phyloP scores from a whole-genome alignment of 2,113 vertebrate species.

The Carassius gibelio region DNA sequence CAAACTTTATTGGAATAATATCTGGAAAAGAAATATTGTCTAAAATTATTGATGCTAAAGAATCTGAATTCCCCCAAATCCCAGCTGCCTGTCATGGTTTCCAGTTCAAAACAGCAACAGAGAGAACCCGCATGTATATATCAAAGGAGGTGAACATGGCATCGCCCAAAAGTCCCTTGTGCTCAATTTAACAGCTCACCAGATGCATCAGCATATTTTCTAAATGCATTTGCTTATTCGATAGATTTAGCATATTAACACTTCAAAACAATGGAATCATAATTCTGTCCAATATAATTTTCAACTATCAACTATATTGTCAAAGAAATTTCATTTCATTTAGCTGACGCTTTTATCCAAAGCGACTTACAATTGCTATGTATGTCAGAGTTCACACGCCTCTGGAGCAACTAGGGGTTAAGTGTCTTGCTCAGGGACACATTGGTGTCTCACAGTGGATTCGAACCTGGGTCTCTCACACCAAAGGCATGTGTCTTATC shows the following conservation, averaged over 20 bases:
- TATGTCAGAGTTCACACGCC: no score
- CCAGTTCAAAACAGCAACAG: background rate
- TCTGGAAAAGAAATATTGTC: constrained; percentile 40
- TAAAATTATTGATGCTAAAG: constrained; percentile 35
- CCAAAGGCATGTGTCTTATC: no score
- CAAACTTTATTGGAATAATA: constrained; percentile 39
- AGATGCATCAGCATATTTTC: constrained; percentile 1
- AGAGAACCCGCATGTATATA: background rate
- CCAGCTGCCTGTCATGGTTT: background rate
- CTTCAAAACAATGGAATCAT: background rate
- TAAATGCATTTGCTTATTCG: background rate
- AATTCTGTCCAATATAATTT: background rate
- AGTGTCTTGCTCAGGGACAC: no score
- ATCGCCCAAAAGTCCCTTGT: background rate
- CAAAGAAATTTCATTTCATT: background rate
- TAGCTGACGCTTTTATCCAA: no score
- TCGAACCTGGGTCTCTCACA: no score
- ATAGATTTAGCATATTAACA: background rate
- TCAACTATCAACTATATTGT: background rate
- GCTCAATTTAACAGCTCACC: constrained; percentile 15
- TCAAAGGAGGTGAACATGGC: constrained; percentile 2
- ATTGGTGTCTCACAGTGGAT: no score
- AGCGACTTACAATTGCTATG: no score
- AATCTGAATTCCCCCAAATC: constrained; percentile 1
- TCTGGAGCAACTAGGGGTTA: no score